Conservation (phyloP, 1,140 invertebrate species). For the Euglossa dilemma region DNA sequence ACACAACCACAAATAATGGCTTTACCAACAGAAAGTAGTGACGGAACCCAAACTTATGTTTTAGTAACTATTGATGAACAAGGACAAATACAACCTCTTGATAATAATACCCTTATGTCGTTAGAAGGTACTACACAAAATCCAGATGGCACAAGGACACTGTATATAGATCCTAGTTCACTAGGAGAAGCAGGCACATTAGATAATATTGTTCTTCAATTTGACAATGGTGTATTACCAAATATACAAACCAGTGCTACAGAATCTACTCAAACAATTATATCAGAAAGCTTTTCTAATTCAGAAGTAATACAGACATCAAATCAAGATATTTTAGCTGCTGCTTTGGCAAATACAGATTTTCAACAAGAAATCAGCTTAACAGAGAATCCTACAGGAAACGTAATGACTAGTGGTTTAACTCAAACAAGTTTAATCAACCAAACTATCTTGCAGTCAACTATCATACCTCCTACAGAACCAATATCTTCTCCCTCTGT, state of each 20-base stretch:
- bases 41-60: conserved; percentile 86
- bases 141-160: conserved; percentile 74
- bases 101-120: conserved; percentile 85
- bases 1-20: conserved; percentile 86
- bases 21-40: conserved; percentile 86
- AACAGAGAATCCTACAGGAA: conserved; percentile 71
- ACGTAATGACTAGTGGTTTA: conserved; percentile 68
- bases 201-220: conserved; percentile 81
- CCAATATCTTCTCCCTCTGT: conserved; percentile 82
- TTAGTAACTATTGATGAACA: conserved; percentile 86
- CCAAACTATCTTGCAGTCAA: conserved; percentile 79
- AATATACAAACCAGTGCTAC: conserved; percentile 58
- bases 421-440: conserved; percentile 77
- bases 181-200: conserved; percentile 73
- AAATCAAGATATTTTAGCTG: conserved; percentile 88
- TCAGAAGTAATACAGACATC: conserved; percentile 75
- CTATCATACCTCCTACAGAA: conserved; percentile 78
- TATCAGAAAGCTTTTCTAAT: conserved; percentile 67
- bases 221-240: conserved; percentile 77
- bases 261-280: conserved; percentile 60
- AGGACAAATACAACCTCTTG: conserved; percentile 87
- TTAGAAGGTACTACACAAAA: conserved; percentile 77
- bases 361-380: conserved; percentile 85
- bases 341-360: conserved; percentile 89
- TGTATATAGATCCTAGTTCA: conserved; percentile 78